Conservation (phyloP, 2,888 invertebrate species). For the Drosophila monieri region DNA sequence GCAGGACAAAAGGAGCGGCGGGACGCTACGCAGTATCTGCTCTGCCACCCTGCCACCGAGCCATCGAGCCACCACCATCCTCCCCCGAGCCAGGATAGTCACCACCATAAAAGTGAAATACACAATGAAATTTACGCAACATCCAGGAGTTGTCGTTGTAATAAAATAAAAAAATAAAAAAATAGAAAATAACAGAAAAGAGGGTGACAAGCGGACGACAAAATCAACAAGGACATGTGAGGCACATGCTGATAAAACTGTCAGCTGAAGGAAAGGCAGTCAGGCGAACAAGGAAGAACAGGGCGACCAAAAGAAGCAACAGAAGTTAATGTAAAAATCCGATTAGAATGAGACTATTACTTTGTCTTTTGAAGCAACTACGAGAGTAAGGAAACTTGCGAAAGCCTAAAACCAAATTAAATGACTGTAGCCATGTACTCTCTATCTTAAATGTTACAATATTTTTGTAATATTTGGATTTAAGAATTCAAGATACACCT, state of each 20-base stretch:
- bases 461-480: too few relatives aligned
- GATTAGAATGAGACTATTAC: slow-evolving; percentile 50
- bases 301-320: slow-evolving; percentile 19
- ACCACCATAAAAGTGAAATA: slow-evolving; percentile 76
- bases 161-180: slow-evolving; percentile 76
- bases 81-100: slow-evolving; percentile 39
- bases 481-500: too few relatives aligned
- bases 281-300: slow-evolving; percentile 15
- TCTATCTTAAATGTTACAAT: too few relatives aligned
- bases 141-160: slow-evolving; percentile 66
- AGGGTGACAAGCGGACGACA: slow-evolving; percentile 74
- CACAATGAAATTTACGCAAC: slow-evolving; percentile 79
- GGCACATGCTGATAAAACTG: slow-evolving; percentile 53
- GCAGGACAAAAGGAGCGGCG: slow-evolving; percentile 58
- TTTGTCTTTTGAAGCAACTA: background rate
- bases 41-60: slow-evolving; percentile 17
- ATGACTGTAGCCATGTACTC: too few relatives aligned
- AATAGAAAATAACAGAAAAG: slow-evolving; percentile 47
- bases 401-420: background rate
- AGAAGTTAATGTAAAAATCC: slow-evolving; percentile 63
- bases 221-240: slow-evolving; percentile 43
- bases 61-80: slow-evolving; percentile 20
- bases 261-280: slow-evolving; percentile 65
- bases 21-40: slow-evolving; percentile 50
- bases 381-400: background rate